Evolutionary conservation across 2,888 invertebrate species (phyloP), one percentile per base, ranked within the genome.

Genomic region (Ecliptopera silaceata): DNA sequence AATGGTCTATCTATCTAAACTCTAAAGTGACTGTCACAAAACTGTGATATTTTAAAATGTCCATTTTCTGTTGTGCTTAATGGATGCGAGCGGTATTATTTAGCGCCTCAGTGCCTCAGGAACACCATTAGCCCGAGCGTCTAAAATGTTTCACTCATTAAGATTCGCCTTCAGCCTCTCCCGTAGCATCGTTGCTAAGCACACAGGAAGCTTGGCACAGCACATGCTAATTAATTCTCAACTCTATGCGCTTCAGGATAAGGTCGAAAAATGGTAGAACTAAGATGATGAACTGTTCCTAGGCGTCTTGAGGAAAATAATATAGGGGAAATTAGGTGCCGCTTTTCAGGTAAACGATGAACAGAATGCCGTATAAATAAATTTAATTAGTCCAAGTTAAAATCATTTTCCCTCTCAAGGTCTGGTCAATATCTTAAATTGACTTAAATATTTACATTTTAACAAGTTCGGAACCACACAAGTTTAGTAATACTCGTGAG

Each of bases 121-220:
- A 11, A 20, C 39, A 32, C 32, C 32, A 41, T 49, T 49, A 43
- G 51, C 43, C 12, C 43, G 29, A 44, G 36, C 36, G 29, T 51
- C 22, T 51, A 36, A 51, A 34, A 51, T 51, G 36, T 51, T 42
- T 26, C 29, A 34, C 36, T 51, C 43, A 51, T 51, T 51, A 51
- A 44, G 36, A 29, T 44, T 26, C 41, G 20, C 13, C 34, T 8
- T 36, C 46, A 46, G 48, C 32, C 42, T 42, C 29, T 31, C 20
- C 18, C 13, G 51, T 26, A 43, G 43, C 17, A 51, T 29, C 43
- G 26, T 36, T 38, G 20, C 41, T 13, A 26, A 43, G 43, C 26
- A 34, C 11, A 29, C 22, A 26, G 20, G 17, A 18, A 29, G 34
- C 43, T 36, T 15, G 10, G 36, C 36, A 26, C 26, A 18, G 36